Conservation (phyloP, 2,113 vertebrate species). For the Mixornis gularis region DNA sequence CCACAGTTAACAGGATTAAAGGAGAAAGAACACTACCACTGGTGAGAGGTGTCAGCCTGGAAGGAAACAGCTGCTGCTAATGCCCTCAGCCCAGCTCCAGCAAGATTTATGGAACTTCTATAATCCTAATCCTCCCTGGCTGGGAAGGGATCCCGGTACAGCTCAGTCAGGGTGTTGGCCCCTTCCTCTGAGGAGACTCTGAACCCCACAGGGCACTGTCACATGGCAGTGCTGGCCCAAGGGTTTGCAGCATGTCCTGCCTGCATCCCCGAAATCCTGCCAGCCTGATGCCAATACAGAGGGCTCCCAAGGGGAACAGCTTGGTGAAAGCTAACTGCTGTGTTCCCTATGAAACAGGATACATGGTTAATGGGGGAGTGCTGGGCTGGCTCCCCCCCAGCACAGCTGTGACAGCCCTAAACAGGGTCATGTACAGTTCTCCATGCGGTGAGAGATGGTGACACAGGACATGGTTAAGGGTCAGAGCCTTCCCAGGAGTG, state of each 20-base stretch:
- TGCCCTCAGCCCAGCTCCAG: not conserved
- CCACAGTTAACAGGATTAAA: not conserved
- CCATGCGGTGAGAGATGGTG: not conserved
- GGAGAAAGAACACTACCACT: not conserved
- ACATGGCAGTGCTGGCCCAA: not conserved
- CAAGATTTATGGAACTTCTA: not conserved
- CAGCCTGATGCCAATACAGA: not conserved
- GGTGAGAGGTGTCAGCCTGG: not conserved
- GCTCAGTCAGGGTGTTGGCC: not conserved
- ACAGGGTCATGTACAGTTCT: not conserved
- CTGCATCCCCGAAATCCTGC: not conserved
- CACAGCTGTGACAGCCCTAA: not conserved
- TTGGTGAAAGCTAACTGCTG: accelerated
- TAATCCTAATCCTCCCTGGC: not conserved
- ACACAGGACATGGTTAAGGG: not conserved
- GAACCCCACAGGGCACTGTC: accelerated
- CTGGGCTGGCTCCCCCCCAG: not conserved
- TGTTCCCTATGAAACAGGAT: not conserved
- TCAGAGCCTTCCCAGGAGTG: not conserved
- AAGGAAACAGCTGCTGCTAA: not conserved
- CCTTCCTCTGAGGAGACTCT: not conserved
- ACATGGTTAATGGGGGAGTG: accelerated
- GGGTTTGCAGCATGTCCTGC: not conserved
- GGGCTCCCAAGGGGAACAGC: not conserved
- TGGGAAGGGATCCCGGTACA: not conserved